Percentiles rank a stretch among this genome's conserved stretches.
Conservation (phyloP, 2,113 vertebrate genomes). For the Puntigrus tetrazona region DNA sequence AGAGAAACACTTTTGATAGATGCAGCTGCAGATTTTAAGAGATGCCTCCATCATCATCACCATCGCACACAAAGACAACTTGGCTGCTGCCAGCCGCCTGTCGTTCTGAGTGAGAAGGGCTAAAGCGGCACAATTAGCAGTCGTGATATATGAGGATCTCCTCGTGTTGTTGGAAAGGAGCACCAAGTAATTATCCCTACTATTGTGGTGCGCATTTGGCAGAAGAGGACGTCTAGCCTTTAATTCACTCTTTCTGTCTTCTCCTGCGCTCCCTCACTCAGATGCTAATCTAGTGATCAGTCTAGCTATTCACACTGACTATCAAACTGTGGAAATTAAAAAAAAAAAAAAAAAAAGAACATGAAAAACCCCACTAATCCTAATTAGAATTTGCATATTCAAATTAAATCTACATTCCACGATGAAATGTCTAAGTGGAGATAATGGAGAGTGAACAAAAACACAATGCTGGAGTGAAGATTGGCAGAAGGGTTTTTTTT, state of each 20-base stretch:
- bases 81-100: slow-evolving; percentile 27
- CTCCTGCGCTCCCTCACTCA: slow-evolving; percentile 6
- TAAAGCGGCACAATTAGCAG: slow-evolving; percentile 36
- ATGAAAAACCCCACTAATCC: slow-evolving; percentile 57
- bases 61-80: slow-evolving; percentile 14
- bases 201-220: slow-evolving; percentile 27
- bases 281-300: slow-evolving; percentile 59
- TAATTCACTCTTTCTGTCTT: slow-evolving; percentile 29
- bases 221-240: slow-evolving; percentile 25
- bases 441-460: slow-evolving; percentile 45
- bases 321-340: slow-evolving; percentile 32
- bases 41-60: background rate
- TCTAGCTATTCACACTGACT: slow-evolving; percentile 44
- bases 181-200: slow-evolving; percentile 44
- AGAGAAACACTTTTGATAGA: slow-evolving; percentile 5
- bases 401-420: slow-evolving; percentile 50
- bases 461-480: slow-evolving; percentile 38
- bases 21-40: slow-evolving; percentile 47
- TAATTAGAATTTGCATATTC: slow-evolving; percentile 68
- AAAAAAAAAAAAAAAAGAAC: slow-evolving; percentile 7
- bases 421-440: slow-evolving; percentile 39
- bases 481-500: slow-evolving; percentile 34
- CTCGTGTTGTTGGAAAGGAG: slow-evolving; percentile 14
- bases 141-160: slow-evolving; percentile 29
- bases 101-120: background rate